Evolutionary conservation across 53 echinoderm and acorn worm genomes (phyloP), one percentile per base, ranked within the genome.

Genomic region (Glandiceps talaboti): DNA sequence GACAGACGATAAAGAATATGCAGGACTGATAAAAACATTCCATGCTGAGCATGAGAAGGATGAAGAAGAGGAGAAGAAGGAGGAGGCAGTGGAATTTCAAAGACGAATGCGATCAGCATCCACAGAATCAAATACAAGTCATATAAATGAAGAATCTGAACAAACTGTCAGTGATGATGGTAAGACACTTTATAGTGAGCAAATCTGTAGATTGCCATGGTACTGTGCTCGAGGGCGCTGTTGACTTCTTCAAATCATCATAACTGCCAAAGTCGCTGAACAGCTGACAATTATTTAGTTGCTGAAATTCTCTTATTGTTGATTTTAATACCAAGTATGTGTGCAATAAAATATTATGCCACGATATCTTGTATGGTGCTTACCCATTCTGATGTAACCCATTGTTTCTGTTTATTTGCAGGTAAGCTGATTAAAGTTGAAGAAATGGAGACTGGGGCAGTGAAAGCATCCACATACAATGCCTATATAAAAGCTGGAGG

Each of bases 401-500:
- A n/a, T n/a, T n/a, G n/a, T n/a, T n/a, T n/a, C n/a, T n/a, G n/a
- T n/a, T n/a, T n/a, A n/a, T 45, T 45, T 45, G 20, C 6, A 45
- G 96, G 96, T 80, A 82, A 81, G 27, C 77, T 97, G 81, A 91
- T 87, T n/a, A 79, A 85, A 26, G 76, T 76, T 0, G 97, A 97
- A 79, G 83, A 76, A 29, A 87, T 75, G 1, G 89, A 86, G 1
- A 77, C 80, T 29, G 97, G 97, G 1, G 76, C 85, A 14, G 77
- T 97, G 25, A 85, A 89, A 14, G 77, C 82, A 75, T 74, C 73
- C 75, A 97, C 97, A 0, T 97, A 97, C 86, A 33, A 84, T 26
- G 91, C 87, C 30, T 97, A 89, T 82, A 77, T 97, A 74, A 87
- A 91, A 73, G 91, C 97, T 29, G 93, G 90, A 88, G 97, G 97